Base-by-base conservation (phyloP, 64 coral and sea anemone genomes). In the Pachyseris speciosa region DNA sequence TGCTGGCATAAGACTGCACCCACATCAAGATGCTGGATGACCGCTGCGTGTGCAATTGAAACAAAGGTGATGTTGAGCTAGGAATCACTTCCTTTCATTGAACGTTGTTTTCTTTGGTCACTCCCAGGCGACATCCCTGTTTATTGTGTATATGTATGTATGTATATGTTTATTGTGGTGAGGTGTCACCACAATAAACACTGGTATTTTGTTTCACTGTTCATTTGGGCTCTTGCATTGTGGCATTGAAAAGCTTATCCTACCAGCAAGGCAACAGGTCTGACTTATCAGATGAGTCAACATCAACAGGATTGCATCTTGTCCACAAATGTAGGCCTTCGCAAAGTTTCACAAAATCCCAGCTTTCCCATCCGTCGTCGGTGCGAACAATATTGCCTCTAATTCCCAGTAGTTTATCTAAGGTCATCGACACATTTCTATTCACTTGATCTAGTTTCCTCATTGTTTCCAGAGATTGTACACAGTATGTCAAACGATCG, bases 401-500 rank as follows among this genome's bases (percentile, higher is more conserved):
- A 69, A 69, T 69, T 10, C 66, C 31, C 28, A 33, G 33, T 30
- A 69, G 25, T 13, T 69, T 69, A 30, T 69, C 66, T 2, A 69
- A 33, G 34, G 32, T 69, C 66, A 69, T 69, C 17, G 31, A 7
- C 37, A 69, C 31, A 37, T 69, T 69, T 65, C 31, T 11, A 33
- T 69, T 69, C 5, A 37, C 66, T 37, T 69, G 30, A 37, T 69
- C 33, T 30, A 69, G 17, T 69, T 69, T 69, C 7, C 66, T 32
- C 66, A 69, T 69, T 69, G 66, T 69, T 37, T 69, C 24, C 66
- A 69, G 37, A 29, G 66, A 69, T 37, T 69, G 66, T 15, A 3
- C 66, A 37, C 66, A 69, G 37, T 69, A 36, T 36, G 66, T 8
- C 16, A 45, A 45, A 45, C 43, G 43, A 45, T 4, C 4, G 11